Evolutionary conservation across 2,113 vertebrate species (phyloP), one percentile per base, ranked within the genome.

Genomic region (Bombycilla garrulus): DNA sequence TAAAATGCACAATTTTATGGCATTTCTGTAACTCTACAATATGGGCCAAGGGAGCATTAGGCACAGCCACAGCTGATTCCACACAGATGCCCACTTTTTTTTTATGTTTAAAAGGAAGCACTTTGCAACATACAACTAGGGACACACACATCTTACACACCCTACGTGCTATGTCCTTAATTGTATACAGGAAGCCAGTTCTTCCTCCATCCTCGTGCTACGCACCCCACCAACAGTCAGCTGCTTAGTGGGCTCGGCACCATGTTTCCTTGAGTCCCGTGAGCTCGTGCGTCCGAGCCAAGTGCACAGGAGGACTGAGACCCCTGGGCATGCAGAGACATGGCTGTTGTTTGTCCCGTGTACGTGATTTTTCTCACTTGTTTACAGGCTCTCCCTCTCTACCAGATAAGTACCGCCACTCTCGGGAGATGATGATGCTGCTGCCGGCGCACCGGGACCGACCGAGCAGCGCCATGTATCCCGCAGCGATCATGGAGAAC

Each of bases 321-420:
- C 83, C 40, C 12, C 79, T 66, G 95, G 95, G 90, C 95, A 95
- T 77, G 62, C 83, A 6, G 94, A 95, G 86, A 88, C 90, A 62
- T 96, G 81, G 96, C 90, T 98, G 97, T 96, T 97, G 96, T 96
- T 91, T 97, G 98, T 98, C 97, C 97, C 21, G 96, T 98, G 97
- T 98, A 97, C 85, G 97, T 98, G 97, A 98, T 98, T 98, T 44
- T 88, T 98, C 97, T 98, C 97, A 97, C 98, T 98, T 97, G 98
- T 98, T 98, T 97, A 97, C 98, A 99, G 99, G 99, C 89, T 99
- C 99, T 97, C 99, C 99, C 74, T 99, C 99, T 96, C 98, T 99
- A 96, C 99, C 99, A 79, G 99, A 99, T 98, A 99, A 99, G 97
- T 98, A 99, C 96, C 98, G 99, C 95, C 99, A 99, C 91, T 98